A percentile compares a stretch with the other conserved stretches of the same genome.
These are phyloP conservation scores for Lycodopsis pacificus DNA, from an alignment of 2,797 vertebrate genomes.

Conservation along the genomic window DNA sequence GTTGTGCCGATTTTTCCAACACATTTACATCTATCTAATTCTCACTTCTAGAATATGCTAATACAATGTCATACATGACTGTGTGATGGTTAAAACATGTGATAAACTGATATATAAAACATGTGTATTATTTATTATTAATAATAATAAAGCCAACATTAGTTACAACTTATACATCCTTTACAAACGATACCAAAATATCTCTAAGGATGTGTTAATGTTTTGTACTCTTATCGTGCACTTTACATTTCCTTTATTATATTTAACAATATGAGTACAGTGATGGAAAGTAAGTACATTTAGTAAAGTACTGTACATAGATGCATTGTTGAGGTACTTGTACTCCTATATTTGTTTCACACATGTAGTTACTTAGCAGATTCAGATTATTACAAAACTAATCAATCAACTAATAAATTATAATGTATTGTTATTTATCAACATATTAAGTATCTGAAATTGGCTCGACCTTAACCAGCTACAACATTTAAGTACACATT, in stretches of 20 bases:
- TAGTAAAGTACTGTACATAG: background rate
- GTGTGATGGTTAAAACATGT: background rate
- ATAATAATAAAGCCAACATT: background rate
- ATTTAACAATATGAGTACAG: too few relatives aligned
- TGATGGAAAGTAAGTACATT: background rate
- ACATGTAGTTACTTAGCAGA: background rate
- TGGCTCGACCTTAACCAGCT: background rate
- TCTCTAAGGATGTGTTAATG: background rate
- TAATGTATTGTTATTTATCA: background rate
- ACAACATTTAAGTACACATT: background rate
- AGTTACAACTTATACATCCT: background rate
- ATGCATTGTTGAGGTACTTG: background rate
- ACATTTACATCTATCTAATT: constrained; percentile 46
- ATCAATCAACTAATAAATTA: background rate
- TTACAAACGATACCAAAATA: background rate
- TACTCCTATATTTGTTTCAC: background rate
- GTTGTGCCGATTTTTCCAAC: constrained; percentile 63
- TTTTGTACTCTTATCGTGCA: background rate
- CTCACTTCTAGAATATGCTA: constrained; percentile 43
- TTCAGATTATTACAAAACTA: background rate
- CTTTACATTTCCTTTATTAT: background rate
- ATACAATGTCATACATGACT: constrained; percentile 58
- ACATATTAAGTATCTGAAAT: background rate
- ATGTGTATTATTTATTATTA: background rate
- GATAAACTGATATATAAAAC: background rate